Conservation (phyloP, 2,113 vertebrate genomes). For the Galeopterus variegatus region DNA sequence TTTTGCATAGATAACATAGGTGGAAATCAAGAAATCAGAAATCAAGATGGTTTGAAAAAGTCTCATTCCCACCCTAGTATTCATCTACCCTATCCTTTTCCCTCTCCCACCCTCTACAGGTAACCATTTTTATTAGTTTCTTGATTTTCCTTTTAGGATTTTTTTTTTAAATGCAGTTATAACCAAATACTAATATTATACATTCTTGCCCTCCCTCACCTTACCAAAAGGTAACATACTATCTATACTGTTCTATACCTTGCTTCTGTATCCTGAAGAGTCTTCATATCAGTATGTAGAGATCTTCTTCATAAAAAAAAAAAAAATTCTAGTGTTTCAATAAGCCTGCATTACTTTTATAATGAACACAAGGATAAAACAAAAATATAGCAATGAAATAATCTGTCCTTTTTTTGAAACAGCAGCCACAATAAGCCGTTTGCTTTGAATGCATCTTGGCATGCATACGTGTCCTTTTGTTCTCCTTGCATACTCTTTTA, state of each 20-base stretch:
- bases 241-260: background rate
- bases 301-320: background rate
- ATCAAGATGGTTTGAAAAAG: background rate
- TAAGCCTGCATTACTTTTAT: conserved; percentile 11
- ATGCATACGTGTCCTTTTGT: background rate
- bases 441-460: conserved; percentile 7
- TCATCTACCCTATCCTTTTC: background rate
- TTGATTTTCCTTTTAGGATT: background rate
- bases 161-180: background rate
- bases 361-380: background rate
- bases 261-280: background rate
- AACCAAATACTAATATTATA: conserved; percentile 32
- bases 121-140: conserved; percentile 52
- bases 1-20: background rate
- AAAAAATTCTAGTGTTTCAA: background rate
- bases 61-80: background rate
- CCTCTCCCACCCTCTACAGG: background rate
- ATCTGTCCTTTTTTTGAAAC: background rate
- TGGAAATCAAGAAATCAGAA: background rate
- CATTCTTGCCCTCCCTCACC: background rate
- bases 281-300: conserved; percentile 1
- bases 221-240: conserved; percentile 3
- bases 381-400: background rate
- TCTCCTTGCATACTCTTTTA: background rate
- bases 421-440: background rate